These are phyloP conservation scores for Reinhardtius hippoglossoides DNA, from an alignment of 2,113 vertebrate species.

Conservation along the genomic window DNA sequence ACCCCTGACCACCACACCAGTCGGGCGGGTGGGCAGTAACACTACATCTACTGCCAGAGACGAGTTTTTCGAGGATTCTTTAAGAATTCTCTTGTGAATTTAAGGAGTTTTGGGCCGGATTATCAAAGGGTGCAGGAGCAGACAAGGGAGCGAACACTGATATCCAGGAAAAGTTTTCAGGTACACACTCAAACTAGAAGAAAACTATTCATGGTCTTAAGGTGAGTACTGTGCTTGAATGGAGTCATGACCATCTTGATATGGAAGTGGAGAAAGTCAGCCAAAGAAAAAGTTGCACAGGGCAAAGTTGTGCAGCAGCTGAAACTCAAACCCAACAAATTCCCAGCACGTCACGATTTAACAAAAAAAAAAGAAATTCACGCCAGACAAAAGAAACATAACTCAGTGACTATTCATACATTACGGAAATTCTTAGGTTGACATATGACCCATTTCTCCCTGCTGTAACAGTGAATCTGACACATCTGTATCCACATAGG, in stretches of 20 bases:
- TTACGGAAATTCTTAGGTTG: neutral
- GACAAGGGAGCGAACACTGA: constrained; percentile 66
- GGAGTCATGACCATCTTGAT: constrained; percentile 49
- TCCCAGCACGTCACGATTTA: neutral
- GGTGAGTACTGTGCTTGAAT: constrained; percentile 48
- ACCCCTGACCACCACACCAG: constrained; percentile 73
- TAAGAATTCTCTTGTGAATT: constrained; percentile 72
- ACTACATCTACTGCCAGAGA: constrained; percentile 67
- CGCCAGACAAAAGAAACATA: neutral
- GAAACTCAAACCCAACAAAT: constrained; percentile 20
- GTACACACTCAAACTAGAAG: constrained; percentile 63
- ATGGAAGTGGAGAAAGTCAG: constrained; percentile 54
- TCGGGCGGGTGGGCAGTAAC: constrained; percentile 63
- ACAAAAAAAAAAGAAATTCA: neutral
- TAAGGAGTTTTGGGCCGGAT: constrained; percentile 73
- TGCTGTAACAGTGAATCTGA: constrained; percentile 14
- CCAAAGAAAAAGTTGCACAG: constrained; percentile 42
- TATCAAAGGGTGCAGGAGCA: constrained; percentile 65
- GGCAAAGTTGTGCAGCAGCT: constrained; percentile 4
- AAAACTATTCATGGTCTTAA: constrained; percentile 64
- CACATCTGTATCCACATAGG: constrained; percentile 18
- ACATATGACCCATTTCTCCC: constrained; percentile 8
- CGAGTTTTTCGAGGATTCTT: constrained; percentile 71
- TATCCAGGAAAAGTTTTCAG: constrained; percentile 72
- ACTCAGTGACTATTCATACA: neutral